phyloP scores from a whole-genome alignment of 1,140 invertebrate species.

The Thaumetopoea pityocampa region DNA sequence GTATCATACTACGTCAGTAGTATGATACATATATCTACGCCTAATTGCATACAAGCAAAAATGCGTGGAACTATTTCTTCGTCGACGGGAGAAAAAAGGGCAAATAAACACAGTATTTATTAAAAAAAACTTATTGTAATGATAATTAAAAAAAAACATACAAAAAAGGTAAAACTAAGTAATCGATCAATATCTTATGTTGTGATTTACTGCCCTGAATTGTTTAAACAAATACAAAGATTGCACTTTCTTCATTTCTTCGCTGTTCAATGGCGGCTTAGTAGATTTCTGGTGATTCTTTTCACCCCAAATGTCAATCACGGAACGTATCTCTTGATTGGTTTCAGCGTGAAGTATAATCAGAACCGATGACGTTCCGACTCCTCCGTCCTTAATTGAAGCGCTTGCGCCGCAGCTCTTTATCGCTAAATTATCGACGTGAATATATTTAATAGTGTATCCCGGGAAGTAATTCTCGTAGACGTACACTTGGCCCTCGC shows the following conservation, averaged over 20 bases:
- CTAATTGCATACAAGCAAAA: too few relatives aligned
- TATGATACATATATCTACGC: too few relatives aligned
- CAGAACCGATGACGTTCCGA: slow-evolving; percentile 37
- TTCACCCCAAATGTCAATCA: slow-evolving; percentile 57
- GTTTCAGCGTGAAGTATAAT: slow-evolving; percentile 44
- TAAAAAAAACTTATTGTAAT: too few relatives aligned
- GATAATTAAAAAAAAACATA: too few relatives aligned
- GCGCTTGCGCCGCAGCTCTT: slow-evolving; percentile 50
- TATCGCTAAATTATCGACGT: slow-evolving; percentile 56
- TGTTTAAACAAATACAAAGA: slow-evolving; percentile 41
- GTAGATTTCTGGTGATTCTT: slow-evolving; percentile 14
- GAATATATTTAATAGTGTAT: slow-evolving; percentile 46
- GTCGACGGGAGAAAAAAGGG: too few relatives aligned
- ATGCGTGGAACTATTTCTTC: too few relatives aligned
- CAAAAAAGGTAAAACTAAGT: too few relatives aligned
- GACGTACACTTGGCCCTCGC: slow-evolving; percentile 53
- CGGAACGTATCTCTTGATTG: slow-evolving; percentile 53
- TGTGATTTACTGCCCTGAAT: slow-evolving; percentile 42
- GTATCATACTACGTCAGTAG: too few relatives aligned
- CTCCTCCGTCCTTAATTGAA: slow-evolving; percentile 38
- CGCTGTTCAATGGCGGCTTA: slow-evolving; percentile 1
- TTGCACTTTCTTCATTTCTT: slow-evolving; percentile 27
- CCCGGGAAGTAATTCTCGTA: slow-evolving; percentile 58
- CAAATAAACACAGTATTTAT: too few relatives aligned
- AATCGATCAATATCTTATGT: slow-evolving; percentile 26